Percentiles rank a stretch among this genome's conserved stretches.
phyloP scores from a whole-genome alignment of 2,113 vertebrate species.

The Dryoscopus gambensis region DNA sequence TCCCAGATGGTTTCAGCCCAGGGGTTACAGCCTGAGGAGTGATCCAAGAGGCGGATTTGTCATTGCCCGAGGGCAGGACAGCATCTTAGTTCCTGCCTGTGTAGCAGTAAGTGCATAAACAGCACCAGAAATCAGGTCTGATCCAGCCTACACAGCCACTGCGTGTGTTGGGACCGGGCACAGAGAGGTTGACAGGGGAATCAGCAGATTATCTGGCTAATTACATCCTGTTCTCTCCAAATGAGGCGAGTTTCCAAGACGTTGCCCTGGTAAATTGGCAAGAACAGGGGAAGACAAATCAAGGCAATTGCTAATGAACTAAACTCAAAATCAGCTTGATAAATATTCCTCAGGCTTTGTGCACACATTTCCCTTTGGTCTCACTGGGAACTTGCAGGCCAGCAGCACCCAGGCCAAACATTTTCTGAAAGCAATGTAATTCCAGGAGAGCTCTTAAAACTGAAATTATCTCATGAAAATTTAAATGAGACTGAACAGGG shows the following conservation, averaged over 20 bases:
- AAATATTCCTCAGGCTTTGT: constrained; percentile 20
- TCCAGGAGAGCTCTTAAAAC: background rate
- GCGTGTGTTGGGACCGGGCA: background rate
- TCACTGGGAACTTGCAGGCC: background rate
- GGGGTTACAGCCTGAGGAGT: background rate
- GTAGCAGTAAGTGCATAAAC: background rate
- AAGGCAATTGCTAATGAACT: constrained; percentile 38
- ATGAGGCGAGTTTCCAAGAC: background rate
- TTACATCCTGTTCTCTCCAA: constrained; percentile 54
- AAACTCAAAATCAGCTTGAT: constrained; percentile 5
- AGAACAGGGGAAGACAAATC: background rate
- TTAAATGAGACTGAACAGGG: background rate
- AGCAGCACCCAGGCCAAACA: background rate
- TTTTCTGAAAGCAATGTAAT: background rate
- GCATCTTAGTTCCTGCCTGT: background rate
- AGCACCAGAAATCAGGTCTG: constrained; percentile 34
- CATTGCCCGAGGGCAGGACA: constrained; percentile 31
- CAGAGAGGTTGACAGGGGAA: background rate
- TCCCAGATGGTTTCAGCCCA: constrained; percentile 19
- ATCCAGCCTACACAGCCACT: constrained; percentile 28
- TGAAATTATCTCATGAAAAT: background rate
- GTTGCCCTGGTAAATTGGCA: constrained; percentile 43
- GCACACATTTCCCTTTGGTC: background rate
- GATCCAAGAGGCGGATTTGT: constrained; percentile 14
- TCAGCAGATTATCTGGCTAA: constrained; percentile 55